Evolutionary conservation across 2,113 vertebrate species (phyloP), one percentile per base, ranked within the genome.

Genomic region (Pleuronectes platessa): DNA sequence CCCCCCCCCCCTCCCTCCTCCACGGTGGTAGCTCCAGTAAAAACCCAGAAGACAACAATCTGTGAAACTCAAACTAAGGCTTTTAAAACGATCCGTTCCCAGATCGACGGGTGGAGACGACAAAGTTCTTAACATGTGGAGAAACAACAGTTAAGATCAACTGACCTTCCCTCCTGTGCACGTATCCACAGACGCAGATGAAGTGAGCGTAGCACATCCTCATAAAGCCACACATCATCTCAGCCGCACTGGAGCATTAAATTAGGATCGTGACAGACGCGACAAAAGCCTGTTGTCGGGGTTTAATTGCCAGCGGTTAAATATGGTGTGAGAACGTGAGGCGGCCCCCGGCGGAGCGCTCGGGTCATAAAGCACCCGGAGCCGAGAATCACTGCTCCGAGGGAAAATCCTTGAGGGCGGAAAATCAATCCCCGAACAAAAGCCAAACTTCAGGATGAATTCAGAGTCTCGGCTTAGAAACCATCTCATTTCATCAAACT

Each of bases 221-320:
- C 79, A 70, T 23, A 59, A 78, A 74, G 86, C 72, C 73, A 58
- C 55, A 74, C 79, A 83, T 87, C 81, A 70, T 86, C 82, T 73
- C 35, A 58, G 37, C 56, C 61, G 67, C 85, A 65, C 54, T 35
- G 77, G 68, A 78, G 84, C 79, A 70, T 86, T 89, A 86, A 87
- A 90, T 90, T 82, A 85, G 51, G 15, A 68, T 81, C 12, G 70
- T 63, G 85, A 88, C 76, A 85, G 69, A 84, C 71, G 80, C 75
- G 79, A 78, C 15, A 47, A 76, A 84, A 82, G 66, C 78, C 56
- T 83, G 72, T 82, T 79, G 84, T 68, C 42, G 49, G 49, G 85
- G 49, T 88, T 87, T 85, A 91, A 89, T 85, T 88, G 86, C 88
- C 78, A 64, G 82, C 61, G 21, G 74, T 85, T 84, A 90, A 90